Base-by-base conservation (phyloP, 1,140 invertebrate genomes). In the Lasioglossum baleicum region DNA sequence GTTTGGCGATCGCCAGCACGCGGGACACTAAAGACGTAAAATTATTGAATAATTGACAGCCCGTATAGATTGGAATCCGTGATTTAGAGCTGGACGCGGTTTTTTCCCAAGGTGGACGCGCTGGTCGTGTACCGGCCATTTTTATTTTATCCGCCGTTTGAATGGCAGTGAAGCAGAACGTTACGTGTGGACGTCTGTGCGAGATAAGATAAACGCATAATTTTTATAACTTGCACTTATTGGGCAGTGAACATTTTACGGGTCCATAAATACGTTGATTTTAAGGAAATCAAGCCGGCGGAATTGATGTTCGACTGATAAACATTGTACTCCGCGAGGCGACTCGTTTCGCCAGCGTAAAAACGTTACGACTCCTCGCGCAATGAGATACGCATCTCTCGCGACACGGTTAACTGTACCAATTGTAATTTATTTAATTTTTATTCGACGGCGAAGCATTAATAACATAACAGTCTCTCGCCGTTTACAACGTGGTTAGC, bases 191-290 rank as follows among this genome's bases (percentile, higher is more conserved):
- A n/a, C 20, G 53, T 35, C 69, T 67, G 61, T 26, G 20, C 20
- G 26, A 31, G 56, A 77, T 77, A 77, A 77, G 67, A 77, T 69
- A 70, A 77, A 77, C 42, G 42, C 42, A 40, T 77, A 51, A 77
- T 77, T 77, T 61, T 77, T 77, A 35, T 35, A 51, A 77, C 56
- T 26, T 17, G 8, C 15, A 15, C 26, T 77, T 61, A 61, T 77
- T 40, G 31, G 56, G 10, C 42, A 20, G 22, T n/a, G 26, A 40
- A n/a, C 26, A 51, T 20, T 77, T 77, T 60, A 77, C 58, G 56
- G 35, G 26, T 40, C 20, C 26, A 67, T 26, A 31, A 70, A 77
- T 48, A 58, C 44, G 48, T 70, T 58, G 67, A 61, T 58, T 42
- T 61, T 31, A 44, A 56, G 31, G 31, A 44, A 68, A 58, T 42